phyloP scores from a whole-genome alignment of 1,140 invertebrate species.

The Drosophila pectinifera region DNA sequence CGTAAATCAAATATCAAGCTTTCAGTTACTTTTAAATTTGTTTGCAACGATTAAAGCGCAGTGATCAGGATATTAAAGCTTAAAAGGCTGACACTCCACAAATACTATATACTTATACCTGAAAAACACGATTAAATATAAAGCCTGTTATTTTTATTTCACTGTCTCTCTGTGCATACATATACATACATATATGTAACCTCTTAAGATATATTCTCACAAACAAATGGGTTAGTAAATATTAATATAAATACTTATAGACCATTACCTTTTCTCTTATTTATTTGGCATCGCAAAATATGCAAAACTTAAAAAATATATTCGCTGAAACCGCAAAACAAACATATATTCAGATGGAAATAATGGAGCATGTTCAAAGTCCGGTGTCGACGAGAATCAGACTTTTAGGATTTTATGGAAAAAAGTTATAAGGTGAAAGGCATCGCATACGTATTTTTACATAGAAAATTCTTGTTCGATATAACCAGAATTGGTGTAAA shows the following conservation, averaged over 20 bases:
- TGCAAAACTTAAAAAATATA: constrained; percentile 37
- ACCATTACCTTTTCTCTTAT: constrained; percentile 58
- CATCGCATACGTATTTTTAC: not conserved
- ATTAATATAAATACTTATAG: constrained; percentile 56
- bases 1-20: constrained; percentile 21
- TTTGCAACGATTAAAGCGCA: constrained; percentile 16
- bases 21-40: constrained; percentile 14
- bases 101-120: constrained; percentile 12
- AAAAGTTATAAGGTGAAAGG: constrained; percentile 64
- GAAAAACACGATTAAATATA: constrained; percentile 14
- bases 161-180: constrained; percentile 1
- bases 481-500: constrained; percentile 66
- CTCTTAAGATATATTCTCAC: not conserved
- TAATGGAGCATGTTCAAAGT: constrained; percentile 84
- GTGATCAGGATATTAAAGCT: constrained; percentile 17
- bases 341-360: constrained; percentile 77
- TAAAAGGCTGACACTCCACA: constrained; percentile 19
- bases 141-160: constrained; percentile 13
- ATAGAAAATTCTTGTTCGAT: constrained; percentile 46
- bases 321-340: constrained; percentile 30
- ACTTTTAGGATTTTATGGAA: constrained; percentile 84
- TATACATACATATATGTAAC: constrained; percentile 14
- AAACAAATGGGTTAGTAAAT: constrained; percentile 5
- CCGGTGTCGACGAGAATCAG: constrained; percentile 83
- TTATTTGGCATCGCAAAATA: constrained; percentile 57